Percentiles rank a stretch among this genome's conserved stretches.
These are phyloP conservation scores for Phalanger gymnotis DNA, from an alignment of 2,797 vertebrate species.

Conservation along the genomic window DNA sequence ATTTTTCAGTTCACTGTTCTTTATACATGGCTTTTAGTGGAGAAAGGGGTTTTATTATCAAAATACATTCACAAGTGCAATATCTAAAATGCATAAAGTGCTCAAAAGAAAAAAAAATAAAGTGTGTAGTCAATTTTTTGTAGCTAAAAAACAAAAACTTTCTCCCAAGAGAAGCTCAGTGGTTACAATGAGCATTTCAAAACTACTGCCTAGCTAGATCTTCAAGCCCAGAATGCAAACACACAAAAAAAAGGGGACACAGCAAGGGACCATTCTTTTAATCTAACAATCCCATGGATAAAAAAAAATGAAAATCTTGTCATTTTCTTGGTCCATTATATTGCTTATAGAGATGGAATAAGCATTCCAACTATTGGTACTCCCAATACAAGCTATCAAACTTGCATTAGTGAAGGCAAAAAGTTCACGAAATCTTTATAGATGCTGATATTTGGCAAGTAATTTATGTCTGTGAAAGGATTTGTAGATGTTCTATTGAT, in stretches of 20 bases:
- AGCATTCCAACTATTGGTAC: neutral
- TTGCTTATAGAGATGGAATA: neutral
- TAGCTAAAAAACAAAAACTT: conserved; percentile 5
- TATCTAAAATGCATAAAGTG: conserved; percentile 63
- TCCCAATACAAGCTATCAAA: neutral
- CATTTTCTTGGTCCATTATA: neutral
- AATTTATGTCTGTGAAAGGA: neutral
- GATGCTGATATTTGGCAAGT: conserved; percentile 43
- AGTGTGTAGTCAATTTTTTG: neutral
- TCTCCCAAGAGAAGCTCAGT: conserved; percentile 31
- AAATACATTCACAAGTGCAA: conserved; percentile 58
- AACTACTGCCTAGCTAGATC: neutral
- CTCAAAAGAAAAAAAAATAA: conserved; percentile 50
- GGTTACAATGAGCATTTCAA: conserved; percentile 30
- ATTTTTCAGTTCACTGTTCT: conserved; percentile 49
- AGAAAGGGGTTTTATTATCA: conserved; percentile 43
- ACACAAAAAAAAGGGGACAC: conserved; percentile 22
- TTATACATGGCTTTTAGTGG: conserved; percentile 59
- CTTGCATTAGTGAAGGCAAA: conserved; percentile 12
- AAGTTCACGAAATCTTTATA: conserved; percentile 3
- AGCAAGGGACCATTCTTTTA: neutral
- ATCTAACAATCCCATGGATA: neutral
- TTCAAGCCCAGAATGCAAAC: conserved; percentile 3
- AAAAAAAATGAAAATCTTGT: neutral
- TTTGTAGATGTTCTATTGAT: neutral